Evolutionary conservation across 2,888 invertebrate genomes (phyloP), one percentile per base, ranked within the genome.

Genomic region (Dione vanillae): DNA sequence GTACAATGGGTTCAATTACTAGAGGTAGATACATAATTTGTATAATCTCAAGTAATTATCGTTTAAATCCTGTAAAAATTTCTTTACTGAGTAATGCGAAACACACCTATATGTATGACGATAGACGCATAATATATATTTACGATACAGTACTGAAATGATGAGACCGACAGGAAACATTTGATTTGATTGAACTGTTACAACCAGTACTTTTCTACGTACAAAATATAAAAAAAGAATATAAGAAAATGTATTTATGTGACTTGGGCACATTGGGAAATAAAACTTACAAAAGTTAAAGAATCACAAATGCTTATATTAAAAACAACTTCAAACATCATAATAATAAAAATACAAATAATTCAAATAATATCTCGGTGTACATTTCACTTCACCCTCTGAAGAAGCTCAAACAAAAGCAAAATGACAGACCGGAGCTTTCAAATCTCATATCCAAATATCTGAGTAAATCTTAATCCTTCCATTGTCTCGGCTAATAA

Each of bases 381-480:
- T 27, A 61, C 27, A 27, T n/a, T 11, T 16, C 37, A 16, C 11
- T 56, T 45, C 27, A 61, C 43, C 45, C 45, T 45, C 45, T 61
- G 27, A 61, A 64, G 64, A 19, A 62, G 58, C 64, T 64, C 72
- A 74, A 74, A 74, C 74, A 74, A 74, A 72, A 67, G 69, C 77
- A 77, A 79, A 67, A 65, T 67, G 83, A 69, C 69, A 83, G 84
- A 83, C 78, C 77, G 77, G 80, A 27, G 62, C 64, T 78, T 82
- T 83, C 84, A 83, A 86, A 88, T 86, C 86, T 89, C 87, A 85
- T 89, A 87, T 82, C 79, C 85, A 88, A 90, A 90, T 89, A 89
- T 88, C 89, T 85, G 79, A 82, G 84, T 83, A 87, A 85, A 90
- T 90, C 91, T 91, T 89, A 88, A 89, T 89, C 86, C 86, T 62